Evolutionary conservation across 2,797 vertebrate species (phyloP).

Genomic region (Cyprinella venusta): DNA sequence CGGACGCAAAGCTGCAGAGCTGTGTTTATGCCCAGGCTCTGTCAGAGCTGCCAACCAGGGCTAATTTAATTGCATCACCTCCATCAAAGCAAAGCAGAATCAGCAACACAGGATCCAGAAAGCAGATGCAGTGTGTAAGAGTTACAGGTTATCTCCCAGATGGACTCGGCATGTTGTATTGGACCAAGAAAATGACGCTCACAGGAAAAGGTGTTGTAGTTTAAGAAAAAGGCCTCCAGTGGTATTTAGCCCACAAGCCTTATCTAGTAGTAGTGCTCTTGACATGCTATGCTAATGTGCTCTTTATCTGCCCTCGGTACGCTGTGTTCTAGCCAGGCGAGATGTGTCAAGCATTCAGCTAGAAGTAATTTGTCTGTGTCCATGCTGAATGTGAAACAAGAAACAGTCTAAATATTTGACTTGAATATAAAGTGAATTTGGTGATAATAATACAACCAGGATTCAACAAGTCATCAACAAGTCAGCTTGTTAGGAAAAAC

Average conservation of each 20-base stretch:
- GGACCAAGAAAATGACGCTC: background rate
- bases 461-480: background rate
- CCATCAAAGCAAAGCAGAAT: slow-evolving; percentile 27
- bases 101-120: slow-evolving; percentile 7
- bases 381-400: slow-evolving; percentile 17
- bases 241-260: background rate
- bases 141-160: slow-evolving; percentile 19
- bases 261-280: slow-evolving; percentile 19
- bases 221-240: background rate
- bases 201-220: background rate
- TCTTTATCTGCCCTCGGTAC: slow-evolving; percentile 37
- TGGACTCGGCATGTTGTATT: background rate
- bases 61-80: slow-evolving; percentile 35
- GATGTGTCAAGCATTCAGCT: background rate
- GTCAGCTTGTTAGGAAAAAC: background rate
- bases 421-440: background rate
- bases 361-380: slow-evolving; percentile 12
- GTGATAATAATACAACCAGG: background rate
- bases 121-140: background rate
- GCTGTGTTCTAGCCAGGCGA: slow-evolving; percentile 9
- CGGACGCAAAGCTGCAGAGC: background rate
- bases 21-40: slow-evolving; percentile 23
- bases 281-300: slow-evolving; percentile 48
- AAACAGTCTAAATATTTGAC: background rate
- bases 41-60: slow-evolving; percentile 9